Evolutionary conservation across 2,113 vertebrate species (phyloP).

Genomic region (Poeciliopsis turrubarensis): DNA sequence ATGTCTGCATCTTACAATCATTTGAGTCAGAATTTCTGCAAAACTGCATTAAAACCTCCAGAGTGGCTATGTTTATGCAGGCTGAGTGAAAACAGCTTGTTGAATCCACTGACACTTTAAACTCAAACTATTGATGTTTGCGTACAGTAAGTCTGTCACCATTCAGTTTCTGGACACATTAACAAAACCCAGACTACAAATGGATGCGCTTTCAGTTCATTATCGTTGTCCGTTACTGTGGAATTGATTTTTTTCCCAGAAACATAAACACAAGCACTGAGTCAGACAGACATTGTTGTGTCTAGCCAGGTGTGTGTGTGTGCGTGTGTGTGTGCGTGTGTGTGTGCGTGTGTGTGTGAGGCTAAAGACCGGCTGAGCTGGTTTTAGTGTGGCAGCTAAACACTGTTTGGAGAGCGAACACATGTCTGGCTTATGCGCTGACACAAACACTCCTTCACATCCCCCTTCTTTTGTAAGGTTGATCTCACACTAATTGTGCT

Average conservation of each 20-base stretch:
- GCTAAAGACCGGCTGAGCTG: constrained; percentile 48
- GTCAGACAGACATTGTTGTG: constrained; percentile 57
- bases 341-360: constrained; percentile 47
- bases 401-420: constrained; percentile 44
- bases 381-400: constrained; percentile 54
- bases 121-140: not conserved
- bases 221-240: constrained; percentile 28
- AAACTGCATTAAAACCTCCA: not conserved
- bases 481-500: constrained; percentile 13
- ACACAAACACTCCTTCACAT: constrained; percentile 28
- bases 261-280: constrained; percentile 25
- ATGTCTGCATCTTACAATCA: not conserved
- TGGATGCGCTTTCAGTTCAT: constrained; percentile 21
- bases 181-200: not conserved
- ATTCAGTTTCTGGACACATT: constrained; percentile 1
- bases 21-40: not conserved
- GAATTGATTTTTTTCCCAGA: constrained; percentile 30
- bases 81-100: not conserved
- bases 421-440: constrained; percentile 34
- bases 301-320: constrained; percentile 53
- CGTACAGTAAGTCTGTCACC: constrained; percentile 14
- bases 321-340: constrained; percentile 39
- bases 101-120: constrained; percentile 5
- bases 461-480: constrained; percentile 5
- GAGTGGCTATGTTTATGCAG: not conserved